Base-by-base conservation (phyloP, 2,113 vertebrate genomes). In the Rhineura floridana region DNA sequence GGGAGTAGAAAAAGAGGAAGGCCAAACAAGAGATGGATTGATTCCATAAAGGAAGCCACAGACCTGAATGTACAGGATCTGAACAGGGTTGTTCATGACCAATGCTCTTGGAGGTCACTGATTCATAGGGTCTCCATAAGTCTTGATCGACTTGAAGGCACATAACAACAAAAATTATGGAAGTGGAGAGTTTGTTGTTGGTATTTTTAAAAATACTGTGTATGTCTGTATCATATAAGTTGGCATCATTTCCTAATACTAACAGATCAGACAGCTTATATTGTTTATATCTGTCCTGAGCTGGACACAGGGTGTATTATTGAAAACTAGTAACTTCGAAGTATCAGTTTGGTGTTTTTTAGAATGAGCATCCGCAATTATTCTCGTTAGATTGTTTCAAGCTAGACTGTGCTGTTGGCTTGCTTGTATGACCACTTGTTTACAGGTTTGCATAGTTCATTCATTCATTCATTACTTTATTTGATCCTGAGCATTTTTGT, bases 381-480 rank as follows among this genome's bases (percentile, higher is more conserved):
- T 30, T 79, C 77, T 52, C 9, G 50, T 52, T 21, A 17, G 48
- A 79, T 55, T n/a, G 11, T 52, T 52, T 79, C 12, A 52, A 52
- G n/a, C 33, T 30, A 52, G 15, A n/a, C 30, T 52, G 52, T n/a
- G 8, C 28, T 79, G 33, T 15, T 79, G 48, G 77, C 33, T 4
- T n/a, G 48, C 77, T 55, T 36, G 17, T 55, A 81, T 62, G 9
- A 81, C 39, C 42, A 28, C 52, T 79, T 79, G 50, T 55, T 79
- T 48, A 79, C 48, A 81, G 50, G 78, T 39, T 81, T 81, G 52
- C n/a, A 62, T 81, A 81, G 39, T 82, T 83, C 48, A 46, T 65
- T 67, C 42, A 83, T 4, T 42, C 80, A 81, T 83, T 83, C 62
- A 81, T 81, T 59, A 65, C 28, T 39, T 67, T 70, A 50, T 83